Evolutionary conservation across 2,797 vertebrate genomes (phyloP), one percentile per base, ranked within the genome.

Genomic region (Iguana delicatissima): DNA sequence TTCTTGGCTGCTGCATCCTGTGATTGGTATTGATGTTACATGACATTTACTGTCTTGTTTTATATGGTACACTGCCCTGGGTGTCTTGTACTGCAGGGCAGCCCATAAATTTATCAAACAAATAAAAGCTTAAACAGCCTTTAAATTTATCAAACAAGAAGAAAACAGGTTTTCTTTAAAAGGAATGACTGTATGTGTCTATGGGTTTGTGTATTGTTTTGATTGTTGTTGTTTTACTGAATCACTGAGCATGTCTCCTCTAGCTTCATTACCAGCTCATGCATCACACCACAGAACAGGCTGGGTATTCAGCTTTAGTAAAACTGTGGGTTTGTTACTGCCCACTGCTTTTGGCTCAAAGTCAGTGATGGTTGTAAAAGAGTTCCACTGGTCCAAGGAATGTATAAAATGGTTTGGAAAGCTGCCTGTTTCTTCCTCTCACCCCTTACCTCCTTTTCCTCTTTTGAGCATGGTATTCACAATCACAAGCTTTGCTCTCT

Each of bases 251-350:
- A 89, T 82, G 87, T 91, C 52, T 92, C 84, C 84, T 90, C 24
- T 87, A 0, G 0, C 69, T 73, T 77, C 72, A 77, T 74, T 73
- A 42, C n/a, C 38, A 84, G 62, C 62, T 72, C 88, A 72, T 92
- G 89, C 18, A 86, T 73, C 85, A 94, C 10, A 32, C 3, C 81
- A 38, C 89, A 91, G 74, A 46, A 5, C 2, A 35, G 88, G 57
- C 76, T 92, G 79, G 91, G 26, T 57, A 87, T 94, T 89, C 67
- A 87, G 42, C n/a, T 1, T 29, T 46, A 90, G 0, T 52, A 86
- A 80, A 64, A 35, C 55, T 67, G 9, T 22, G 90, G 74, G 90
- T 57, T 38, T 64, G 50, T 59, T 77, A 22, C 42, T 72, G 72
- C 64, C 89, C 84, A 67, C 64, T 86, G 67, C 55, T 87, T 38